A percentile compares a stretch with the other conserved stretches of the same genome.
Evolutionary conservation across 2,113 vertebrate species (phyloP).

Genomic region (Melozone crissalis): DNA sequence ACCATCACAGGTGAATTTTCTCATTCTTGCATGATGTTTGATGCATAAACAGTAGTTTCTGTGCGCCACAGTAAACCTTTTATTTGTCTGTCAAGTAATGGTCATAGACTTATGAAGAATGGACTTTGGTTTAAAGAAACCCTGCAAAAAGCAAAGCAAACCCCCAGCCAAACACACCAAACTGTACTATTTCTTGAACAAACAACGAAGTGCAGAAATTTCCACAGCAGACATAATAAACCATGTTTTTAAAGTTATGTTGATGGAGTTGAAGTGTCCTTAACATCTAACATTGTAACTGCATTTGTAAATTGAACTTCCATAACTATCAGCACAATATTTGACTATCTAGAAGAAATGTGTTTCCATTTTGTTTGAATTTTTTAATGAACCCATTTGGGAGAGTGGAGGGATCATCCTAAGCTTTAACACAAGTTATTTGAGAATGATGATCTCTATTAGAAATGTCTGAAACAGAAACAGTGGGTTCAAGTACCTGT

Average conservation of each 20-base stretch:
- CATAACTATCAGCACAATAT: neutral
- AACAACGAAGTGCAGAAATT: neutral
- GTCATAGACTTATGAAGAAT: neutral
- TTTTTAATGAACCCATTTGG: neutral
- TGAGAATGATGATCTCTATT: neutral
- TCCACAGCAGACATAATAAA: neutral
- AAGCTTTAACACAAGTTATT: neutral
- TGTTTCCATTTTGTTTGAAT: neutral
- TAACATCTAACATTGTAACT: neutral
- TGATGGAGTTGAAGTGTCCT: neutral
- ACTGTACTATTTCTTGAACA: neutral
- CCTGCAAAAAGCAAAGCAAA: neutral
- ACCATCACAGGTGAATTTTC: neutral
- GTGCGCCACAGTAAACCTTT: neutral
- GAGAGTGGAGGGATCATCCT: neutral
- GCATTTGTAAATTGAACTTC: neutral
- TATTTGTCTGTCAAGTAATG: neutral
- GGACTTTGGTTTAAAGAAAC: neutral
- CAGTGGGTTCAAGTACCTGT: neutral
- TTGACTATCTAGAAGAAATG: neutral
- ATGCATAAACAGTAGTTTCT: neutral
- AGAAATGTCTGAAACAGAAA: neutral
- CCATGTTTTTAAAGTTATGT: neutral
- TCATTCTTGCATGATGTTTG: neutral
- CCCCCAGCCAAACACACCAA: fast-evolving